Evolutionary conservation across 2,797 vertebrate genomes (phyloP), one percentile per base, ranked within the genome.

Genomic region (Danio tinwini): DNA sequence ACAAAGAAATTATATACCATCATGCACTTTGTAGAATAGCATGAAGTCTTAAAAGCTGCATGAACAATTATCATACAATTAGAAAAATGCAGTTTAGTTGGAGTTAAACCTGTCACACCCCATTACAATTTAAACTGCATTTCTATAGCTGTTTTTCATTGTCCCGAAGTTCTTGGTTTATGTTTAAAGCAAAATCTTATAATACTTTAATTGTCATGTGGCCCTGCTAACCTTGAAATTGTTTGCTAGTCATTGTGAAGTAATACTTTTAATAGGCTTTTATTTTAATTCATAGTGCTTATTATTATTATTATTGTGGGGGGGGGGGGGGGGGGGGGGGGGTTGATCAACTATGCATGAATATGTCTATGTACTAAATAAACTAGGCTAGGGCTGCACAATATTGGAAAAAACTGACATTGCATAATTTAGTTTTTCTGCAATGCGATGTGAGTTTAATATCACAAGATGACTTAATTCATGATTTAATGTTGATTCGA

Each of bases 81-180:
- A 1, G 4, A 55, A 40, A 40, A 53, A 55, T 71, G 39, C 10
- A 5, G 10, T 53, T 53, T 52, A 7, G 50, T 17, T 53, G 50
- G 16, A 55, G n/a, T 40, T 55, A 17, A 42, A n/a, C 50, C 5
- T 70, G 50, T 55, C 50, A 70, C 68, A 70, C 68, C 50, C 7
- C 37, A 70, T 7, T 11, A 69, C 10, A 5, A 47, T n/a, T 21
- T 58, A 19, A 21, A 58, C 19, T 37, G 9, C 17, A 9, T 64
- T 5, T 29, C 29, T 50, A 16, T 50, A 14, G 5, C 10, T 52
- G 29, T n/a, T 17, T 40, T 70, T 13, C 50, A 40, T 40, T 44
- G 40, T 17, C 2, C 39, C 17, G 9, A 6, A 44, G 40, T 4
- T 42, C 40, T 12, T 40, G 67, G 6, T 53, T 53, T 19, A 11